Evolutionary conservation across 37 sponge, comb jelly and placozoan species (phyloP).

Genomic region (Ephydatia muelleri): DNA sequence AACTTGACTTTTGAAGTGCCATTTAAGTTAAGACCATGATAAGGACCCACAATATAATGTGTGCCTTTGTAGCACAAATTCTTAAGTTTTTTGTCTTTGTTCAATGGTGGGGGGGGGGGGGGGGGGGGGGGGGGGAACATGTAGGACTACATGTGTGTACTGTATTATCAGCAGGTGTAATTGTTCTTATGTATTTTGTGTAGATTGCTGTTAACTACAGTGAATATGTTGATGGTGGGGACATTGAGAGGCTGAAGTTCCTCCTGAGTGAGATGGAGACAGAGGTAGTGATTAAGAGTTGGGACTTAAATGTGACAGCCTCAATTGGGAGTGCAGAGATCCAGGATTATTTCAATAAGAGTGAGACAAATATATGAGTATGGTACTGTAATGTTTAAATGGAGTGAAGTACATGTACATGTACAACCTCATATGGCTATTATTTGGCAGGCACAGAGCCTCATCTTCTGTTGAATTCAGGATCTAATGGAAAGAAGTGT

Average conservation of each 20-base stretch:
- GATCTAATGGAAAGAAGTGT: neutral
- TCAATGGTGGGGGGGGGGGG: too few relatives aligned
- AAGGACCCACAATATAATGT: too few relatives aligned
- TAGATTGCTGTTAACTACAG: conserved; percentile 42
- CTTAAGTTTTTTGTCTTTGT: too few relatives aligned
- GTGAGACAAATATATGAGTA: neutral
- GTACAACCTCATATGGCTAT: neutral
- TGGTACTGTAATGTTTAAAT: too few relatives aligned
- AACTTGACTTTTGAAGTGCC: too few relatives aligned
- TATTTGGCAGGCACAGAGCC: neutral
- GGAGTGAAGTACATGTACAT: neutral
- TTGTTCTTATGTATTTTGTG: neutral
- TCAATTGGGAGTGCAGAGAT: conserved; percentile 9
- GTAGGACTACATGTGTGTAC: too few relatives aligned
- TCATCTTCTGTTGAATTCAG: conserved; percentile 15
- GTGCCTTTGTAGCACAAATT: too few relatives aligned
- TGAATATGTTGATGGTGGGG: conserved; percentile 27
- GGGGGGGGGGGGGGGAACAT: too few relatives aligned
- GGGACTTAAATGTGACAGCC: conserved; percentile 28
- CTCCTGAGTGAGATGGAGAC: conserved; percentile 22
- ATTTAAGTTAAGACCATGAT: too few relatives aligned
- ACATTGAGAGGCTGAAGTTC: conserved; percentile 31
- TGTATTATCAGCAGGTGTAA: too few relatives aligned
- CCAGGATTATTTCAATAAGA: conserved; percentile 14
- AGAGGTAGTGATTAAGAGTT: conserved; percentile 13